Percentiles rank a stretch among this genome's conserved stretches.
Evolutionary conservation across 1,140 invertebrate genomes (phyloP).

Genomic region (Saccostrea glomerata): DNA sequence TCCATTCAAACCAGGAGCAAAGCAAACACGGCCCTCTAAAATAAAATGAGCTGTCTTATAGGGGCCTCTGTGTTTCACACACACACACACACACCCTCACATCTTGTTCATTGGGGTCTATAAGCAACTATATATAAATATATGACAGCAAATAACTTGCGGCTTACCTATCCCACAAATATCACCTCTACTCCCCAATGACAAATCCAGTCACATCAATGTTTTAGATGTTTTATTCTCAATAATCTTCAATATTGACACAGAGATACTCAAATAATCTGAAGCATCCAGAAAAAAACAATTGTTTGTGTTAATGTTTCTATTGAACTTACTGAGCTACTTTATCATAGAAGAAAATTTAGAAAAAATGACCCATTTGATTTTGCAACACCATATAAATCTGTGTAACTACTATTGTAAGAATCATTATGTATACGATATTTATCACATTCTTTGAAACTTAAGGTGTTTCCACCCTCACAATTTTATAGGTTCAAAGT

Average conservation of each 20-base stretch:
- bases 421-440: background rate
- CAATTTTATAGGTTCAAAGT: too few species aligned
- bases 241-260: constrained; percentile 26
- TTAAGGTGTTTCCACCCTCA: too few species aligned
- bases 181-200: background rate
- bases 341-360: background rate
- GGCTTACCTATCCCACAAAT: too few species aligned
- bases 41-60: background rate
- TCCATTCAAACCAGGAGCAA: too few species aligned
- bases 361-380: background rate
- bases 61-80: background rate
- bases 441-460: background rate
- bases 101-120: background rate
- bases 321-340: background rate
- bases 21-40: too few species aligned
- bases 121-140: too few species aligned
- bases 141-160: too few species aligned
- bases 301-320: background rate
- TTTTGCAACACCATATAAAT: background rate
- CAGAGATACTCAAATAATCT: constrained; percentile 12
- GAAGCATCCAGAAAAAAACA: background rate
- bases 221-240: constrained; percentile 13
- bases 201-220: background rate
- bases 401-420: background rate
- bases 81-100: too few species aligned